Conservation (phyloP, 2,797 vertebrate genomes). For the Mustela erminea region DNA sequence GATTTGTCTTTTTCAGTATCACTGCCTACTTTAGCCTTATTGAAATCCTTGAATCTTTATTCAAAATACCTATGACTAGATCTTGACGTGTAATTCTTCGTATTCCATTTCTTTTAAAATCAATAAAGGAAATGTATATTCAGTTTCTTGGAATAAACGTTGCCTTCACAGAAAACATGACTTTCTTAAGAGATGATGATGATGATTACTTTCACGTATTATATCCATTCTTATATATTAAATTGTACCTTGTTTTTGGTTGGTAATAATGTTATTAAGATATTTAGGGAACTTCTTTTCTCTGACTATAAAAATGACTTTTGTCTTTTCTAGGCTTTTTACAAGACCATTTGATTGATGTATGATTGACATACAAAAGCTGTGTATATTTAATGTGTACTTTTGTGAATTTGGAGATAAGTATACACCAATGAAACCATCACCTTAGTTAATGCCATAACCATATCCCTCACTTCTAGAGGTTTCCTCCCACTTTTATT, state of each 20-base stretch:
- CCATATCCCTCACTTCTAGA: background rate
- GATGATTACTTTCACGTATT: background rate
- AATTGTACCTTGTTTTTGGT: background rate
- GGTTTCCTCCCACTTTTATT: background rate
- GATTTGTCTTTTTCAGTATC: background rate
- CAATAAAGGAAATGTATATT: background rate
- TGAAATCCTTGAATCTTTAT: background rate
- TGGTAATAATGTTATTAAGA: background rate
- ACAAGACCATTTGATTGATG: background rate
- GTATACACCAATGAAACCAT: background rate
- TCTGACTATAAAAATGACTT: background rate
- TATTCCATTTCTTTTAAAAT: slow-evolving; percentile 8
- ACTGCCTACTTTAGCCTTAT: background rate
- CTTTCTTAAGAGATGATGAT: slow-evolving; percentile 4
- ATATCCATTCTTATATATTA: background rate
- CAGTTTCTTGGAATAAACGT: background rate
- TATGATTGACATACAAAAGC: background rate
- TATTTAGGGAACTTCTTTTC: background rate
- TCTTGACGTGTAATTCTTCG: background rate
- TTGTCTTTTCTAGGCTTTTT: slow-evolving; percentile 15
- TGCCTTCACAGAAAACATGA: background rate
- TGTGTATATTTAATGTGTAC: background rate
- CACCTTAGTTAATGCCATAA: background rate
- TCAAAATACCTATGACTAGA: background rate
- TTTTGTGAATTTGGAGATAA: slow-evolving; percentile 5